Conservation (phyloP, 2,113 vertebrate species). For the Etheostoma spectabile region DNA sequence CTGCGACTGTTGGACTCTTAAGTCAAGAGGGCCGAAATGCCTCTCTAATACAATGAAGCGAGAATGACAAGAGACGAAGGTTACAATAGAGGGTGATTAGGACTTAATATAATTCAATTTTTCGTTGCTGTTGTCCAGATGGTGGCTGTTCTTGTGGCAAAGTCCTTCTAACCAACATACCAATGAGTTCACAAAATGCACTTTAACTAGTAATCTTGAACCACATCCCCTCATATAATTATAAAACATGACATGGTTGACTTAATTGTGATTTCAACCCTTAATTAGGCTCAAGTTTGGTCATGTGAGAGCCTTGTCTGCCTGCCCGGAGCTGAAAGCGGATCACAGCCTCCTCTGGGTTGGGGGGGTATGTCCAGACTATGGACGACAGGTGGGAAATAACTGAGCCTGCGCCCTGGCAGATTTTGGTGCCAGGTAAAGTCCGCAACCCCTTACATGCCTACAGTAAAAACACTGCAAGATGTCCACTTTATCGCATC, state of each 20-base stretch:
- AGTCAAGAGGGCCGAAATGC: conserved; percentile 49
- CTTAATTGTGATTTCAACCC: neutral
- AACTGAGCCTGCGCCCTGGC: conserved; percentile 17
- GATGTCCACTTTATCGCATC: conserved; percentile 21
- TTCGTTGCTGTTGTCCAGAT: conserved; percentile 6
- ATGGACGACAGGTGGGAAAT: conserved; percentile 32
- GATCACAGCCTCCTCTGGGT: conserved; percentile 12
- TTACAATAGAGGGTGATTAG: conserved; percentile 46
- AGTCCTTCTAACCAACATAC: neutral
- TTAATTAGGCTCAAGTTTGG: conserved; percentile 22
- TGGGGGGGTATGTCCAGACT: conserved; percentile 31
- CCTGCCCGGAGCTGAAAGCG: conserved; percentile 24
- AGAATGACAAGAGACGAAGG: conserved; percentile 45
- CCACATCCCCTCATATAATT: neutral
- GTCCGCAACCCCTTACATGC: neutral
- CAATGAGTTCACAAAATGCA: conserved; percentile 20
- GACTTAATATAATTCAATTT: conserved; percentile 32
- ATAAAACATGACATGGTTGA: neutral
- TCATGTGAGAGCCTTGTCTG: conserved; percentile 13
- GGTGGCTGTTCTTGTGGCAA: conserved; percentile 6
- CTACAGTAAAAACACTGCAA: conserved; percentile 32
- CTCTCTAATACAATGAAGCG: conserved; percentile 47
- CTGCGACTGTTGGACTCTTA: conserved; percentile 28
- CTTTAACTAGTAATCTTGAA: neutral
- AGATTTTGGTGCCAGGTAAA: conserved; percentile 14